Evolutionary conservation across 2,797 vertebrate genomes (phyloP), one percentile per base, ranked within the genome.

Genomic region (Fundulus diaphanus): DNA sequence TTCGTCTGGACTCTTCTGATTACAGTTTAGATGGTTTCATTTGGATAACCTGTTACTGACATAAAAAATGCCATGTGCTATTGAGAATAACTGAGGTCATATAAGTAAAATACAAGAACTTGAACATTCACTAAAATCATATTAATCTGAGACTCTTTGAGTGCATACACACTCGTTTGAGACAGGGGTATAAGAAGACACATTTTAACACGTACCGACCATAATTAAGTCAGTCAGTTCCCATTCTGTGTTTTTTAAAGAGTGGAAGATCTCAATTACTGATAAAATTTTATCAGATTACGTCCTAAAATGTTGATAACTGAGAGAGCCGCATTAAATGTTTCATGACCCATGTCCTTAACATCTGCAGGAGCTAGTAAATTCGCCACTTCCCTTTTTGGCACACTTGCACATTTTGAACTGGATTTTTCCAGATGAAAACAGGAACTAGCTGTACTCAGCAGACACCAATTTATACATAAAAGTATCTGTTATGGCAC

Each of bases 41-140:
- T 6, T 15, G 31, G 33, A 57, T n/a, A 31, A 35, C 59, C 37
- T 75, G n/a, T 24, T 52, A 12, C 44, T 65, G 40, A 59, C 66
- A 33, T 9, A 11, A 11, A 33, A 49, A 68, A 48, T 33, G 18
- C 44, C 5, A 0, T 48, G 22, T 20, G 5, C 33, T 24, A 29
- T 33, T 0, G 54, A 59, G 31, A 31, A 16, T 57, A 18, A 57
- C 27, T 71, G 79, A 57, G 33, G 35, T 75, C 68, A 46, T 74
- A 63, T 75, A 77, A 72, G 78, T 86, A 42, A 67, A 77, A 85
- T 77, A 72, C 61, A 37, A 52, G 82, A 80, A 48, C 81, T 88
- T 75, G 88, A 90, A 89, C 78, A 82, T 92, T 92, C 73, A 90
- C 78, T 69, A 77, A 68, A 46, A 0, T 22, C n/a, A 22, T 35